Percentiles rank a stretch among this genome's conserved stretches.
These are phyloP conservation scores for Junonia oenone DNA, from an alignment of 2,888 invertebrate genomes.

Conservation along the genomic window DNA sequence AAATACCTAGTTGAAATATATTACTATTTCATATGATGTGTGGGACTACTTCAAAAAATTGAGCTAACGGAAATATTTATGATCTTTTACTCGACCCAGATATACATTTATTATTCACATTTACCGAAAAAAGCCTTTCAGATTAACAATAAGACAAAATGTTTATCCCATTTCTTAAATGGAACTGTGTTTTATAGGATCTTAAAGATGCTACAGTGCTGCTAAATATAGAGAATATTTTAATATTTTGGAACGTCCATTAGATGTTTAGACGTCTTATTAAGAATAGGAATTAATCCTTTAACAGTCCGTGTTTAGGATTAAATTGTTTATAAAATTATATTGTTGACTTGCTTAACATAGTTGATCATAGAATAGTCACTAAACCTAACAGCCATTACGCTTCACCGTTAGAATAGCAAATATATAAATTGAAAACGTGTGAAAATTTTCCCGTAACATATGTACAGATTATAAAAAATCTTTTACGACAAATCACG, in stretches of 20 bases:
- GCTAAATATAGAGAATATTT: conserved; percentile 20
- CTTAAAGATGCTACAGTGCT: conserved; percentile 1
- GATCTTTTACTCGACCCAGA: background rate
- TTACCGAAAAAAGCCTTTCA: conserved; percentile 13
- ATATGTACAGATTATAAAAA: too few species aligned
- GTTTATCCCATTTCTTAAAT: conserved; percentile 6
- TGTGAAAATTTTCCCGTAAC: too few species aligned
- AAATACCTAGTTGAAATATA: background rate
- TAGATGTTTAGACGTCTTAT: background rate
- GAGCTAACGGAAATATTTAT: background rate
- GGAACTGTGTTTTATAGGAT: conserved; percentile 1
- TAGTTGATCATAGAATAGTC: too few species aligned
- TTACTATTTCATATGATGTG: background rate
- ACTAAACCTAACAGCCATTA: too few species aligned
- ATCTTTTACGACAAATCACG: too few species aligned
- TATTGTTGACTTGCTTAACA: too few species aligned
- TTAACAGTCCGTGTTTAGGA: too few species aligned
- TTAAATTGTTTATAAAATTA: too few species aligned
- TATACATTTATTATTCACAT: conserved; percentile 6
- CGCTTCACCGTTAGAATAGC: too few species aligned
- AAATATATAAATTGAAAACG: too few species aligned
- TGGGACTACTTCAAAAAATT: background rate
- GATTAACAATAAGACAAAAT: conserved; percentile 1
- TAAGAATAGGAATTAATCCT: background rate
- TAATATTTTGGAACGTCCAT: conserved; percentile 13